Evolutionary conservation across 2,113 vertebrate genomes (phyloP).

Genomic region (Taurulus bubalis): DNA sequence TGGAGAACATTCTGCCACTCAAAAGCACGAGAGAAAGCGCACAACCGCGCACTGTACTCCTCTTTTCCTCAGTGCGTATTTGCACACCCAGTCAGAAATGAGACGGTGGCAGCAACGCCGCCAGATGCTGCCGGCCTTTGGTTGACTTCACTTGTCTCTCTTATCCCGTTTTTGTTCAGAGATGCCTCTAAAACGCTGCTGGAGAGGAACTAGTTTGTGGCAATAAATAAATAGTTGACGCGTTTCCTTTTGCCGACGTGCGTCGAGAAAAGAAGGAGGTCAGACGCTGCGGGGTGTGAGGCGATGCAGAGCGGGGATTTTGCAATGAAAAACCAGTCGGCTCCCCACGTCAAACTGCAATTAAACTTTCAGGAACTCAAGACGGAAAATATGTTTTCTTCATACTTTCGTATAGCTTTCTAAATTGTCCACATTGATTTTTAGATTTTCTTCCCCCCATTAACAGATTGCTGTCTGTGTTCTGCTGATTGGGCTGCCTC

Average conservation of each 20-base stretch:
- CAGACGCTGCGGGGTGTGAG: conserved; percentile 23
- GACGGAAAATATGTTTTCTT: conserved; percentile 24
- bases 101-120: conserved; percentile 37
- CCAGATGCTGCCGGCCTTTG: conserved; percentile 48
- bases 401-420: conserved; percentile 36
- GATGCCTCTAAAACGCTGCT: conserved; percentile 41
- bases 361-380: conserved; percentile 40
- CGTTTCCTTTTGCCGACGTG: conserved; percentile 5
- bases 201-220: conserved; percentile 47
- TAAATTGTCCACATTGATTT: conserved; percentile 51
- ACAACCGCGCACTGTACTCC: conserved; percentile 62
- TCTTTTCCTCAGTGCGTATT: conserved; percentile 54
- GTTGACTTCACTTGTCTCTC: conserved; percentile 51
- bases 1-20: conserved; percentile 77
- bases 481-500: conserved; percentile 43
- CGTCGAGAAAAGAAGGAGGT: conserved; percentile 33
- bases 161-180: conserved; percentile 37
- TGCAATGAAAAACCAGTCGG: conserved; percentile 15
- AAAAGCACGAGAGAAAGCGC: conserved; percentile 71
- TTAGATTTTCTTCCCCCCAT: conserved; percentile 36
- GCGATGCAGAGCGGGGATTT: conserved; percentile 30
- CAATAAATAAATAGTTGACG: conserved; percentile 46
- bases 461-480: conserved; percentile 47
- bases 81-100: conserved; percentile 56
- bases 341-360: conserved; percentile 20